Evolutionary conservation across 2,797 vertebrate genomes (phyloP).

Genomic region (Myotis vivesi): DNA sequence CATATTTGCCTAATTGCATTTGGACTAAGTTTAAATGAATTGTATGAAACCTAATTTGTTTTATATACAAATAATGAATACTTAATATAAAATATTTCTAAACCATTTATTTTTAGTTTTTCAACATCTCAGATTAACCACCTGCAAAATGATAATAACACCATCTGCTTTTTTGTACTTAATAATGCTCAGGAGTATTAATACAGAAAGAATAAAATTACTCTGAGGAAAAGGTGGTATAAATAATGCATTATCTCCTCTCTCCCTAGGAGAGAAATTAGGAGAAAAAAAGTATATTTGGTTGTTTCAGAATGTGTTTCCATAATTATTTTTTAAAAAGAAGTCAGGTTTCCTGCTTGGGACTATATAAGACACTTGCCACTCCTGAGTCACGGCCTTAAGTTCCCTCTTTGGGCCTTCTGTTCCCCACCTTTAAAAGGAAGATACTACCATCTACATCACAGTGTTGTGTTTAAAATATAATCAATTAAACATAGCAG

Average conservation of each 20-base stretch:
- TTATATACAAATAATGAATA: not conserved
- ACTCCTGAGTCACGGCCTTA: not conserved
- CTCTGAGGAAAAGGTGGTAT: not conserved
- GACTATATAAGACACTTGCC: not conserved
- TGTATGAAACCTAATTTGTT: not conserved
- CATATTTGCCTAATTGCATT: not conserved
- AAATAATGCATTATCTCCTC: constrained; percentile 2
- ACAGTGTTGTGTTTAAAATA: not conserved
- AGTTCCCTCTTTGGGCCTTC: not conserved
- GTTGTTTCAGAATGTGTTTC: constrained; percentile 17
- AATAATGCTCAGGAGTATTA: not conserved
- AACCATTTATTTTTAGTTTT: constrained; percentile 47
- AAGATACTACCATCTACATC: not conserved
- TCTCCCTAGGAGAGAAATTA: not conserved
- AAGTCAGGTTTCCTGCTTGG: not conserved
- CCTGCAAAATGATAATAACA: not conserved
- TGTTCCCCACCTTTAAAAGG: not conserved
- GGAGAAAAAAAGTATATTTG: not conserved
- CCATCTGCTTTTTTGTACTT: not conserved
- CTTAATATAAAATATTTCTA: constrained; percentile 17
- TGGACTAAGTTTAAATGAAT: not conserved
- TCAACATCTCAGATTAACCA: constrained; percentile 3
- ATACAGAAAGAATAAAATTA: not conserved
- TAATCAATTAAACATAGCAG: not conserved
- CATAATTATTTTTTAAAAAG: not conserved